A percentile compares a stretch with the other conserved stretches of the same genome.
These are phyloP conservation scores for Ectemnius cavifrons DNA, from an alignment of 2,888 invertebrate genomes.

Conservation along the genomic window DNA sequence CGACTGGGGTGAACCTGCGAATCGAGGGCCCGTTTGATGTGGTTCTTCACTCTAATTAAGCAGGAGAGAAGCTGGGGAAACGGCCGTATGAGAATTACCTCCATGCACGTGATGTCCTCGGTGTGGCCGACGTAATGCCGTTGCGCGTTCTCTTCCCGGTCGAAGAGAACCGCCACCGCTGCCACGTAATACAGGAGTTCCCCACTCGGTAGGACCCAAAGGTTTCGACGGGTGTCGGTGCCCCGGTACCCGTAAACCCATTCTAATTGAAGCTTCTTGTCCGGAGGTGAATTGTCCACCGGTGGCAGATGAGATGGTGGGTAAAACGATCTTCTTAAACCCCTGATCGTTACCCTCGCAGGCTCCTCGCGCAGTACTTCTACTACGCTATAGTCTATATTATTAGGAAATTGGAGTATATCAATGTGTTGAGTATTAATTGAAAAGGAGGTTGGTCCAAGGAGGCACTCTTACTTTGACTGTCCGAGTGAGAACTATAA, in stretches of 20 bases:
- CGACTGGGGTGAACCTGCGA: conserved; percentile 88
- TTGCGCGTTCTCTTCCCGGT: conserved; percentile 91
- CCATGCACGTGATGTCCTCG: conserved; percentile 90
- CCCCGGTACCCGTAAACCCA: conserved; percentile 99
- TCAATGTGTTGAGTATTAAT: too few relatives aligned
- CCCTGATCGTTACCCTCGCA: conserved; percentile 89
- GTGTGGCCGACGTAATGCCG: conserved; percentile 95
- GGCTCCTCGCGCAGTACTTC: conserved; percentile 93
- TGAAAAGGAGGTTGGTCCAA: background rate
- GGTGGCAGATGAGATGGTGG: conserved; percentile 92
- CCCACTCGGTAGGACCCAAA: conserved; percentile 95
- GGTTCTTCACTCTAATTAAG: background rate
- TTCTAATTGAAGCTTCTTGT: conserved; percentile 91
- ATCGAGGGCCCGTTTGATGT: background rate
- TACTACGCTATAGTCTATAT: conserved; percentile 87
- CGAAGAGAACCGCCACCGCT: conserved; percentile 92
- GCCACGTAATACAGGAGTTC: conserved; percentile 96
- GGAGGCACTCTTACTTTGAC: too few relatives aligned
- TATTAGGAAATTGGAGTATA: background rate
- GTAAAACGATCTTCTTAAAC: conserved; percentile 90
- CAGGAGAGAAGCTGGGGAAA: too few relatives aligned
- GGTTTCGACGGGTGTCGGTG: conserved; percentile 91
- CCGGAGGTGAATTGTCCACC: conserved; percentile 91
- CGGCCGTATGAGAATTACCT: conserved; percentile 80
- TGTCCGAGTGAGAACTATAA: too few relatives aligned